Base-by-base conservation (phyloP, 2,113 vertebrate species). In the Gila orcuttii region DNA sequence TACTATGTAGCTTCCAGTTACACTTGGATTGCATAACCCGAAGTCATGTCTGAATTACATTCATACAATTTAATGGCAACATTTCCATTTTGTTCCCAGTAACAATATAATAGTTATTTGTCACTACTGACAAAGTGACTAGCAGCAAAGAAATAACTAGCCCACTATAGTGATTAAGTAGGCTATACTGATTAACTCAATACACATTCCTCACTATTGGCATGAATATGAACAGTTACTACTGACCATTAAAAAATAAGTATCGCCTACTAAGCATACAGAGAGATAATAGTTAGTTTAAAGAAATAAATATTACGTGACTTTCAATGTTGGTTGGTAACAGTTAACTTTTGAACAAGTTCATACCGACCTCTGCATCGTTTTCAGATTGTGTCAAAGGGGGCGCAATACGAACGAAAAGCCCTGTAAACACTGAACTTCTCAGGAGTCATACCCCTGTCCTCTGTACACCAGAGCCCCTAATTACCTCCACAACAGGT, bases 391-490 rank as follows among this genome's bases (percentile, higher is more conserved):
- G 42, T 31, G 80, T 82, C 62, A 69, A 69, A 69, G 80, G 80
- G 80, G 80, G 80, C 62, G 80, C 80, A 82, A 11, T 8, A 3
- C 52, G 64, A 52, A 36, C 45, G 39, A 68, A 81, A 68, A 19
- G 17, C 60, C 10, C 42, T 33, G 79, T 6, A 28, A 60, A 79
- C 77, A 55, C 28, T 59, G 52, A 59, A 39, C 52, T 57, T 45
- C 23, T 62, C 10, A 79, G 78, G 25, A 69, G 64, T 55, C 64
- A 82, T 28, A 82, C 39, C 79, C 59, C 77, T 62, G 77, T 79
- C 33, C 77, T 79, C 59, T 25, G 3, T 28, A 66, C 19, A 50
- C 45, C 17, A 17, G 17, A 82, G 19, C 42, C 60, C 62, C 28
- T 12, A 66, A 47, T 66, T 12, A 81, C 59, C 39, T n/a, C 47